These are phyloP conservation scores for Pseudeuparius sepicola DNA, from an alignment of 2,888 invertebrate genomes.

Conservation along the genomic window DNA sequence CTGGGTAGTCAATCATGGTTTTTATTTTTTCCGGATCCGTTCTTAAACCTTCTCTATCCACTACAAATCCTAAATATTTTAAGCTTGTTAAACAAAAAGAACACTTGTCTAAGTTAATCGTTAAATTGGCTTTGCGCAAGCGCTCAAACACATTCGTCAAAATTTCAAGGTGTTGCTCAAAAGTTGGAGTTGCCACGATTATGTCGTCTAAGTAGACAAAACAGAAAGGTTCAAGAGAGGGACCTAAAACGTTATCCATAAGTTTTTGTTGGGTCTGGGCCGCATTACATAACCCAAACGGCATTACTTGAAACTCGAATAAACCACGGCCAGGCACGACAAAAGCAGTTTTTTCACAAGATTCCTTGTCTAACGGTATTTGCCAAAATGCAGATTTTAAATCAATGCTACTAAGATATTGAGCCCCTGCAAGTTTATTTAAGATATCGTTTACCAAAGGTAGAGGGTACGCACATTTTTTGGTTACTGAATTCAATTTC, in stretches of 20 bases:
- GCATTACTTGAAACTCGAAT: constrained; percentile 23
- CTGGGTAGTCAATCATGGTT: constrained; percentile 9
- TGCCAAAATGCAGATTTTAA: constrained; percentile 25
- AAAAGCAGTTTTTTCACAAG: constrained; percentile 26
- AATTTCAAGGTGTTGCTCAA: too few relatives aligned
- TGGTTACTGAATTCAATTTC: constrained; percentile 23
- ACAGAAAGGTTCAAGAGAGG: too few relatives aligned
- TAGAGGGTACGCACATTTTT: constrained; percentile 24
- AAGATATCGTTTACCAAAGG: constrained; percentile 22
- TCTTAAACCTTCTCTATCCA: too few relatives aligned
- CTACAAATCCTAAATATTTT: too few relatives aligned
- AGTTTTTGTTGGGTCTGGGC: constrained; percentile 24
- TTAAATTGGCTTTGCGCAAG: too few relatives aligned
- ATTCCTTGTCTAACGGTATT: constrained; percentile 16
- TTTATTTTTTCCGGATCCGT: too few relatives aligned
- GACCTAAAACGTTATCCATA: constrained; percentile 20
- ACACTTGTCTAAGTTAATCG: too few relatives aligned
- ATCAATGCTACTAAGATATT: constrained; percentile 20
- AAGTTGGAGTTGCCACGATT: too few relatives aligned
- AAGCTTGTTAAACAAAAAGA: too few relatives aligned
- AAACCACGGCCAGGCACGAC: constrained; percentile 25
- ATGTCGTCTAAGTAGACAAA: too few relatives aligned
- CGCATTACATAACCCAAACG: constrained; percentile 18
- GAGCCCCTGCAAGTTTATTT: constrained; percentile 12
- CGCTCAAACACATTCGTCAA: too few relatives aligned